These are phyloP conservation scores for Drosophila funebris DNA, from an alignment of 1,140 invertebrate genomes.

Conservation along the genomic window DNA sequence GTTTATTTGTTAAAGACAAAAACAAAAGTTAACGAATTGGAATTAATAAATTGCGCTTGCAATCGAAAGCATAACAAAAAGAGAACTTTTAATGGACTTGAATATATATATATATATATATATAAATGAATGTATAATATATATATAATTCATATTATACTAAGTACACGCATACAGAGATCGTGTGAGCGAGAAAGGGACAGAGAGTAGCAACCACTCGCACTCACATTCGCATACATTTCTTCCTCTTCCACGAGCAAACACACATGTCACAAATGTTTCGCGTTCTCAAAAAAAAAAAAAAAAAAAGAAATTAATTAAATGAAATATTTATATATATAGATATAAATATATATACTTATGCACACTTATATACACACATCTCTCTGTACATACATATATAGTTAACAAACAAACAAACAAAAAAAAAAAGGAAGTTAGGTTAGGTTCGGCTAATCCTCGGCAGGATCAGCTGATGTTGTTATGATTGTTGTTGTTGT, in stretches of 20 bases:
- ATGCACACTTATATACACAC: conserved; percentile 17
- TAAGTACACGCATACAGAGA: not conserved
- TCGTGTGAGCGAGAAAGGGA: not conserved
- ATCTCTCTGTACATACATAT: conserved; percentile 18
- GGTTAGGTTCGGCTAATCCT: conserved; percentile 14
- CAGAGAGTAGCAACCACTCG: not conserved
- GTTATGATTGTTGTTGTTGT: conserved; percentile 18
- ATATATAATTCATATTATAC: conserved; percentile 9
- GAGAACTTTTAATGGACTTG: not conserved
- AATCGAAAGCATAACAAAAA: not conserved
- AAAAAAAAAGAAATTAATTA: conserved; percentile 15
- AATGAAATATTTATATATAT: conserved; percentile 15
- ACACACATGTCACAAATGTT: conserved; percentile 50
- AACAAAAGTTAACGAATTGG: conserved; percentile 1
- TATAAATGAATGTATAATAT: not conserved
- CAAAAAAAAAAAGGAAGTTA: not conserved
- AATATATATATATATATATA: not conserved
- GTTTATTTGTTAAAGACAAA: conserved; percentile 17
- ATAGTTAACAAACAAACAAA: conserved; percentile 14
- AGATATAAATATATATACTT: conserved; percentile 19
- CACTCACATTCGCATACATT: not conserved
- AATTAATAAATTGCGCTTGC: not conserved
- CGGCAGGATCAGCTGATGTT: conserved; percentile 2
- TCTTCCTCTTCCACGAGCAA: conserved; percentile 33
- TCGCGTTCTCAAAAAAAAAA: conserved; percentile 23